These are phyloP conservation scores for Steinernema khuongi DNA, from an alignment of 1,140 invertebrate species.

Conservation along the genomic window DNA sequence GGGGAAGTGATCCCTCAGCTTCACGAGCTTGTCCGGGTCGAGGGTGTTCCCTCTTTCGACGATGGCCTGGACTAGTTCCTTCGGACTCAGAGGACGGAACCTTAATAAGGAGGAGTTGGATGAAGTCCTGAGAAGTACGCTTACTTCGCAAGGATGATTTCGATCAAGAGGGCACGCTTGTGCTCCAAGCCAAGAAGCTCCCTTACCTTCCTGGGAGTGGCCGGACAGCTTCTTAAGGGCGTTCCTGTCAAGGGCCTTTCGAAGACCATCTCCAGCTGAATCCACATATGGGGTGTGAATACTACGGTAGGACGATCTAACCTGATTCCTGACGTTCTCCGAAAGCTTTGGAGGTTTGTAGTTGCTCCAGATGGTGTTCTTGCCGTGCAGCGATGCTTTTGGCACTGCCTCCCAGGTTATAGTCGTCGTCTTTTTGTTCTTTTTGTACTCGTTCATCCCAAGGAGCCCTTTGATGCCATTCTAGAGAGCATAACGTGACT, in stretches of 20 bases:
- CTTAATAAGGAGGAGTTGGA: neutral
- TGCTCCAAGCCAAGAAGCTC: conserved; percentile 9
- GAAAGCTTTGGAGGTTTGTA: neutral
- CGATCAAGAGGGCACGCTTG: neutral
- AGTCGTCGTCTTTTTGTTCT: conserved; percentile 2
- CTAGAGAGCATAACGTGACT: too few species aligned
- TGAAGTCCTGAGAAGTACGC: neutral
- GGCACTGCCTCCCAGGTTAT: neutral
- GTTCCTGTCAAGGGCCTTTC: neutral
- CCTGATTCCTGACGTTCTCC: neutral
- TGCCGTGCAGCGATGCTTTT: neutral
- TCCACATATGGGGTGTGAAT: neutral
- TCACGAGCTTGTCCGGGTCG: neutral
- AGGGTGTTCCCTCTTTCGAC: neutral
- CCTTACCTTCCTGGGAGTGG: neutral
- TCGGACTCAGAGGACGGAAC: neutral
- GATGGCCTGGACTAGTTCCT: neutral
- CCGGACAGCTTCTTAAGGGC: neutral
- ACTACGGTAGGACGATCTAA: neutral
- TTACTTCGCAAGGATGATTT: conserved; percentile 2
- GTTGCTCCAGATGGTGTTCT: conserved; percentile 2
- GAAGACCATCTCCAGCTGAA: neutral
- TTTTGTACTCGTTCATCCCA: conserved; percentile 2
- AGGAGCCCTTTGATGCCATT: neutral
- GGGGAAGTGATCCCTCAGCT: neutral